These are phyloP conservation scores for Aleadryas rufinucha DNA, from an alignment of 2,113 vertebrate species.

Conservation along the genomic window DNA sequence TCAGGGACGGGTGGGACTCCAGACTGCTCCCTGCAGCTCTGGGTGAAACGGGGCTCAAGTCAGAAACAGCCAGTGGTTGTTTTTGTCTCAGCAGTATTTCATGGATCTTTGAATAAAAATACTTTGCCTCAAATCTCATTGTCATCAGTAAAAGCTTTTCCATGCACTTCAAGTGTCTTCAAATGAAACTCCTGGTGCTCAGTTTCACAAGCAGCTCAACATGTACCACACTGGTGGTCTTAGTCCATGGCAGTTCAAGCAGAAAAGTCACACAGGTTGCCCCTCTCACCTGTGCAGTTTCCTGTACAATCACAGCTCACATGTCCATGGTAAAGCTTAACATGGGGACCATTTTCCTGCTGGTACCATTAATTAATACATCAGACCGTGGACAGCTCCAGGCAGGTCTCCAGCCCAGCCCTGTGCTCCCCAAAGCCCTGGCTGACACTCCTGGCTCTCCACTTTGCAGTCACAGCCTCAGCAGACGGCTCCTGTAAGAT, in stretches of 20 bases:
- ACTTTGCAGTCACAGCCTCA: not conserved
- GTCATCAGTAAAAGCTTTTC: not conserved
- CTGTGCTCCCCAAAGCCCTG: not conserved
- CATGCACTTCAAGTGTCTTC: not conserved
- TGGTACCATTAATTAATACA: fast-evolving
- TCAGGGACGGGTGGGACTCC: not conserved
- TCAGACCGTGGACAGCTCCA: not conserved
- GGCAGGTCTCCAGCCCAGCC: not conserved
- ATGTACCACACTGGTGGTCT: fast-evolving
- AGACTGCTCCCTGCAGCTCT: not conserved
- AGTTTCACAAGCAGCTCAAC: fast-evolving
- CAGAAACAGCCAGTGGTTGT: not conserved
- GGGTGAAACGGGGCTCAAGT: fast-evolving
- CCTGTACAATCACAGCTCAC: not conserved
- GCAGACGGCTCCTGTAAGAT: fast-evolving
- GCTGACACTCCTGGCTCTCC: not conserved
- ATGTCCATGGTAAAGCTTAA: fast-evolving
- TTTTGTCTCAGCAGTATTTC: not conserved
- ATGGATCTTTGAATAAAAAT: not conserved
- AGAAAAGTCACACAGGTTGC: not conserved
- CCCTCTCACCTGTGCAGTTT: not conserved
- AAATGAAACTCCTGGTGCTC: not conserved
- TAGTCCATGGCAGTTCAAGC: not conserved
- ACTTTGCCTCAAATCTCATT: not conserved
- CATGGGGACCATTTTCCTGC: fast-evolving